Conservation (phyloP, 2,797 vertebrate species). For the Etheostoma perlongum region DNA sequence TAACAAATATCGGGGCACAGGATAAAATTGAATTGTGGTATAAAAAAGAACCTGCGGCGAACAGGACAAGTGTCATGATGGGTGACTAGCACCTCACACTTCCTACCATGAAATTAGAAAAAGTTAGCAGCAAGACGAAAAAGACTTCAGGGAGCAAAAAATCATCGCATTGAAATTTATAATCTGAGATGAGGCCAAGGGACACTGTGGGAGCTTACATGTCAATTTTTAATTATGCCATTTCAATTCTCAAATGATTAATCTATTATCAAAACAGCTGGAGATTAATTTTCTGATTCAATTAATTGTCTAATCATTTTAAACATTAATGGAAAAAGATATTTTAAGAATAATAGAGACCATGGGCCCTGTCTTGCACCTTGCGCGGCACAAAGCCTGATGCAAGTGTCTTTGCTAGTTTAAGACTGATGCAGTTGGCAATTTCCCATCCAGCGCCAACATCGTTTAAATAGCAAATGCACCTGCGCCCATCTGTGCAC, state of each 20-base stretch:
- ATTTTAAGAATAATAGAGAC: background rate
- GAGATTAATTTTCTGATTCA: background rate
- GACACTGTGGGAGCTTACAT: background rate
- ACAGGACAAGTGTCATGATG: constrained; percentile 20
- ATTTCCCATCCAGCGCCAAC: too few species aligned
- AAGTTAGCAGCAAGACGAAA: constrained; percentile 1
- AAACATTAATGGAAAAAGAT: background rate
- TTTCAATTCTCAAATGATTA: background rate
- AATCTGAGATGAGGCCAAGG: background rate
- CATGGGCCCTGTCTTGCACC: background rate
- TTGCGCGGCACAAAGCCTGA: too few species aligned
- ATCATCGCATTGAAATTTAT: background rate
- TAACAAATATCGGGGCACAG: constrained; percentile 27
- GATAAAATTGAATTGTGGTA: constrained; percentile 39
- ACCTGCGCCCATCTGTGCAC: too few species aligned
- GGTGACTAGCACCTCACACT: constrained; percentile 5
- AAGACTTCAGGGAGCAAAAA: background rate
- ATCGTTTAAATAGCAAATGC: too few species aligned
- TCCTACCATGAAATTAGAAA: constrained; percentile 28
- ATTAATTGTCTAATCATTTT: background rate
- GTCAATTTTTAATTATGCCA: background rate
- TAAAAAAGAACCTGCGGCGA: constrained; percentile 14
- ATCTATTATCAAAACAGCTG: background rate
- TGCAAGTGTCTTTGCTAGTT: too few species aligned
- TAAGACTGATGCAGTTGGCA: too few species aligned